These are phyloP conservation scores for Chelonoidis abingdonii DNA, from an alignment of 2,113 vertebrate species.

Conservation along the genomic window DNA sequence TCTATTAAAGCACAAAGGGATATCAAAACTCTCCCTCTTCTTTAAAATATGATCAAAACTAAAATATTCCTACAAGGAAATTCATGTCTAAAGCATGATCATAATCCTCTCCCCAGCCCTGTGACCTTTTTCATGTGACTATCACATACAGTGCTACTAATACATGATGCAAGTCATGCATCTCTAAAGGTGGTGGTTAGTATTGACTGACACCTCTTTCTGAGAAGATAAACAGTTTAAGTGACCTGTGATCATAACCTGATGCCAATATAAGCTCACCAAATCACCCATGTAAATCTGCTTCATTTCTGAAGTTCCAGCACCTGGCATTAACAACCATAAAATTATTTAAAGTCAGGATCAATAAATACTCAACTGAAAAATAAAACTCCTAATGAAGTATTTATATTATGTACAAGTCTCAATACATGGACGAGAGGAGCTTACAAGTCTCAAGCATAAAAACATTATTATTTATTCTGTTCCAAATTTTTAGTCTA, in stretches of 20 bases:
- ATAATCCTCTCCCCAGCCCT: constrained; percentile 65
- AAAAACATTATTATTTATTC: accelerated
- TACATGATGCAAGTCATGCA: constrained; percentile 64
- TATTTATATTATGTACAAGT: not conserved
- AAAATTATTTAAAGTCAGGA: not conserved
- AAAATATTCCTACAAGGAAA: constrained; percentile 34
- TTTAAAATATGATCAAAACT: not conserved
- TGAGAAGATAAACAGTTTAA: not conserved
- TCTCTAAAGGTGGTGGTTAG: constrained; percentile 52
- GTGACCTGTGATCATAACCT: not conserved
- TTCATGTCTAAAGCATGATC: constrained; percentile 60
- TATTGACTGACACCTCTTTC: constrained; percentile 59
- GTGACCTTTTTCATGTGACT: constrained; percentile 73
- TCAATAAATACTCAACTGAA: not conserved
- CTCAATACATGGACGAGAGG: not conserved
- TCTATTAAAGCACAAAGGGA: not conserved
- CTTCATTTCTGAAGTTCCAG: not conserved
- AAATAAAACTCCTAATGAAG: not conserved
- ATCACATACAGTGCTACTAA: constrained; percentile 54
- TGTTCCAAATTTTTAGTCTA: not conserved
- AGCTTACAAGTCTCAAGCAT: not conserved
- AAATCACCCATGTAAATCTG: not conserved
- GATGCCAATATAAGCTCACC: not conserved
- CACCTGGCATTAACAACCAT: not conserved
- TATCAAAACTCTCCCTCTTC: not conserved